Evolutionary conservation across 2,888 invertebrate species (phyloP), one percentile per base, ranked within the genome.

Genomic region (Scotopteryx bipunctaria): DNA sequence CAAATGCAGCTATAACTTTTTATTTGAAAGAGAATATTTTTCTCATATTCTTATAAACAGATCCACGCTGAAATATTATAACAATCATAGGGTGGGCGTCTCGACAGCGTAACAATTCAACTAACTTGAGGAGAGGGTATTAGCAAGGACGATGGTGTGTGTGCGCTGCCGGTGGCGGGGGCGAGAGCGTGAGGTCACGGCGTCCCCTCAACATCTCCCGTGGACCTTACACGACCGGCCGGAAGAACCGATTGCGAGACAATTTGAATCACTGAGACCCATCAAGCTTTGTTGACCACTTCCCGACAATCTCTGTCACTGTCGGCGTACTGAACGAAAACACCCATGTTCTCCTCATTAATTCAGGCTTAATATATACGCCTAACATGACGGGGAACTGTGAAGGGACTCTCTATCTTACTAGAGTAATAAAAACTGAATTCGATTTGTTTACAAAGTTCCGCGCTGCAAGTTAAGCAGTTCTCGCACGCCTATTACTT

Each of bases 161-260:
- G 50, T 53, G 52, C 45, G 50, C 37, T 37, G 36, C 50, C 38
- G 40, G 36, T 51, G 56, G 66, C 57, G 66, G 59, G 69, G 67
- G 60, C 64, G 62, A 17, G 33, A 46, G 63, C 48, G 52, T 64
- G 64, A 53, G 64, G 63, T 57, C 61, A 21, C 59, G 50, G 53
- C 64, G 63, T 59, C 62, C 62, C 69, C 65, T 61, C 61, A 49
- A 43, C 38, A 19, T 31, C 35, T 54, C 48, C 44, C 44, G 36
- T 65, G 66, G 73, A 41, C 73, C 77, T 76, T 73, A 73, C 67
- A 61, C 65, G 69, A 63, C 65, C 51, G 73, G 64, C 76, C 86
- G 88, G 88, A 88, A 86, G 71, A 72, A 57, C 59, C 73, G 83
- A 86, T 85, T 87, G 86, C 76, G 81, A 83, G 81, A 83, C 86